Base-by-base conservation (phyloP, 2,113 vertebrate species). In the Urocynchramus pylzowi region DNA sequence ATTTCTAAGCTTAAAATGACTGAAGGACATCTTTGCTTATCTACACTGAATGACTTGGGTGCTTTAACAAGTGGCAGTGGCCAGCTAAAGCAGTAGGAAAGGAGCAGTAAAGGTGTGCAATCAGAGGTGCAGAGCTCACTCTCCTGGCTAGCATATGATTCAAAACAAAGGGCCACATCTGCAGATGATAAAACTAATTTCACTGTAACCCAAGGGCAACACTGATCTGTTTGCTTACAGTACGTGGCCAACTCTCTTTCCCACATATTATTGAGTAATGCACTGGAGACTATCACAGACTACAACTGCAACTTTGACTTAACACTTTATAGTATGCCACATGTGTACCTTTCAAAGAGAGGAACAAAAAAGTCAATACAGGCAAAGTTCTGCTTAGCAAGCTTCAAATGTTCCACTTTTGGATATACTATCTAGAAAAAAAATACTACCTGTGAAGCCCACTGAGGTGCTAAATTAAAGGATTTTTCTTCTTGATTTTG, bases 21-120 rank as follows among this genome's bases (percentile, higher is more conserved):
- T 56, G 39, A 84, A 84, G 15, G 22, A 13, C 5, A 35, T 64
- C 14, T 59, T 68, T 61, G 28, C 28, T 69, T 81, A 5, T 33
- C 26, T 44, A 1, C 27, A 22, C 27, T 61, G 39, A 69, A 59
- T 3, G 2, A 31, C 28, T 37, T 47, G 13, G n/a, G 42, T 2
- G 2, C 30, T 83, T 68, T 49, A 71, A 53, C 8, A 53, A 2
- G 1, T 28, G 44, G 31, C 37, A 67, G 39, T 0, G 0, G 41
- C 31, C 60, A 68, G 22, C 28, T 57, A 31, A 41, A 78, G 28
- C 2, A 18, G 49, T 37, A 1, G 5, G 31, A 47, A 67, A 63
- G 24, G 37, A 85, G 33, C 30, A 28, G 31, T 35, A 50, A 30
- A 31, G 20, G 12, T 37, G 16, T 79, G 41, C 27, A 69, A 17